Conservation (phyloP, 2,888 invertebrate species). For the Orchestes rusci region DNA sequence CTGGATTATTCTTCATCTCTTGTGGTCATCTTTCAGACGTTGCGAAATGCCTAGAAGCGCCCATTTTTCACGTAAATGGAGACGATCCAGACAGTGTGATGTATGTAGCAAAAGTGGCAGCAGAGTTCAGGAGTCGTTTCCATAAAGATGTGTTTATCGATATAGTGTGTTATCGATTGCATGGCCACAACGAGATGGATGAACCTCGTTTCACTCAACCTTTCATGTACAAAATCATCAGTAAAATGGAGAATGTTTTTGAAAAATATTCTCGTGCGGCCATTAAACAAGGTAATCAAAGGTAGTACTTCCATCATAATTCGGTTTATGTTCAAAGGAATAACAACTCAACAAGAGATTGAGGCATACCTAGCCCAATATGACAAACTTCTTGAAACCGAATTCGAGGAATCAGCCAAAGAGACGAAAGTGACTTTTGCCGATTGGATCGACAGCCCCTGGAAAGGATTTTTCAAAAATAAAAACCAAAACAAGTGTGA, state of each 20-base stretch:
- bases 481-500: slow-evolving; percentile 76
- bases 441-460: slow-evolving; percentile 94
- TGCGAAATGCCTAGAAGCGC: slow-evolving; percentile 83
- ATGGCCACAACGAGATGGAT: slow-evolving; percentile 95
- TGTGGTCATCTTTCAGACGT: slow-evolving; percentile 55
- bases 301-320: no score
- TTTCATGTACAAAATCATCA: slow-evolving; percentile 89
- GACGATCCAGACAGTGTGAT: slow-evolving; percentile 88
- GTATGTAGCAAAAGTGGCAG: slow-evolving; percentile 83
- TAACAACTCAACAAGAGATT: slow-evolving; percentile 61
- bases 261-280: slow-evolving; percentile 78
- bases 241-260: slow-evolving; percentile 64
- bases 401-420: slow-evolving; percentile 64
- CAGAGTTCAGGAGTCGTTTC: slow-evolving; percentile 88
- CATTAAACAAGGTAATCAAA: slow-evolving; percentile 57
- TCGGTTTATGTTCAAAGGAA: no score
- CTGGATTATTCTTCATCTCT: neutral
- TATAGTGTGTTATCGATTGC: slow-evolving; percentile 83
- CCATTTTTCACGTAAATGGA: slow-evolving; percentile 89
- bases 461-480: slow-evolving; percentile 84
- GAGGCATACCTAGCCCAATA: slow-evolving; percentile 83
- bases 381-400: slow-evolving; percentile 85
- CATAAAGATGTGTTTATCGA: slow-evolving; percentile 91
- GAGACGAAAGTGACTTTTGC: slow-evolving; percentile 86
- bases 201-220: slow-evolving; percentile 98